Percentiles rank a stretch among this genome's conserved stretches.
Evolutionary conservation across 2,113 vertebrate species (phyloP).

Genomic region (Himantopus leucocephalus): DNA sequence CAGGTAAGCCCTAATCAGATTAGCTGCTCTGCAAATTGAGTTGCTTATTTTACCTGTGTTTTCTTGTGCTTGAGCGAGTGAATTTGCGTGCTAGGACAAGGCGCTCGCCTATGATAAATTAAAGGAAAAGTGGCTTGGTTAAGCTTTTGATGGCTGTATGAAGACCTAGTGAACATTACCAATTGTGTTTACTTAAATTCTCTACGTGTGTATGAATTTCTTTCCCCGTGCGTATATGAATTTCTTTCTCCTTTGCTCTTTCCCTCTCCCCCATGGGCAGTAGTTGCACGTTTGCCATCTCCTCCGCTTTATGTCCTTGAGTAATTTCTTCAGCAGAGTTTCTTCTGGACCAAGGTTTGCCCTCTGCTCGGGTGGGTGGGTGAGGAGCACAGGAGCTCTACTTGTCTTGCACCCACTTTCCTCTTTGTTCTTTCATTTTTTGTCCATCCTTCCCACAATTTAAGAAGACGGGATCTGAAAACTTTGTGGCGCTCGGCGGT

Average conservation of each 20-base stretch:
- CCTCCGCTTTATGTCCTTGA: rapidly evolving
- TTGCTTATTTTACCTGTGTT: neutral
- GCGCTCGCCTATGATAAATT: neutral
- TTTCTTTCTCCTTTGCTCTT: neutral
- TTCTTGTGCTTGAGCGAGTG: neutral
- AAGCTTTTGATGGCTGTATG: neutral
- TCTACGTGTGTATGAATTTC: neutral
- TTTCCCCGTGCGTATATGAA: rapidly evolving
- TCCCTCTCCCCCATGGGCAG: neutral
- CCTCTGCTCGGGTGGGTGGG: rapidly evolving
- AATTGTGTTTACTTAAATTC: neutral
- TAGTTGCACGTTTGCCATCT: neutral
- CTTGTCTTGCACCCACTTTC: neutral
- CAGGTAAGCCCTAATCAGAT: constrained; percentile 50
- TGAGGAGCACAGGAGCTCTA: neutral
- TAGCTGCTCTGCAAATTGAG: neutral
- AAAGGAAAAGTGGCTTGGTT: neutral
- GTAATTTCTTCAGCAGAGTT: neutral
- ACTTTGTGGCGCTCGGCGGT: rapidly evolving
- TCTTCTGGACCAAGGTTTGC: neutral
- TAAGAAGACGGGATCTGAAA: neutral
- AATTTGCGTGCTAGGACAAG: neutral
- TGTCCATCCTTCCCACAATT: neutral
- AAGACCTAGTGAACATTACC: neutral
- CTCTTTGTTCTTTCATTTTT: neutral